Base-by-base conservation (phyloP, 2,797 vertebrate genomes). In the Parauchenoglanis ngamensis region DNA sequence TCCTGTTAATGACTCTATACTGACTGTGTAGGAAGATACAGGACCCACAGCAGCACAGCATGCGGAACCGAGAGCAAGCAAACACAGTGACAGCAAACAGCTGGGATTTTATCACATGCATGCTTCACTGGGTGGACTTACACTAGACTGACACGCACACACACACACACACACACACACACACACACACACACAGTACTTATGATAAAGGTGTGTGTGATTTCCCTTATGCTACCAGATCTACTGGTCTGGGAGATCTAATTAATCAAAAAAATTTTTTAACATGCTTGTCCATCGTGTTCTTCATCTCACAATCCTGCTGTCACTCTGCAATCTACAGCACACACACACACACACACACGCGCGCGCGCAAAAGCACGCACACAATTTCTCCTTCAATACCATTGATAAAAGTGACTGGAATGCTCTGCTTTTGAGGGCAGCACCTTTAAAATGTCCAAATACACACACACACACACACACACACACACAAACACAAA, bases 351-450 rank as follows among this genome's bases (percentile, higher is more conserved):
- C 61, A 12, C 81, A 82, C 25, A 65, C 44, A 49, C 61, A 46
- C 25, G 54, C 63, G 23, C 23, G 54, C 4, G 49, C 54, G 44
- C 59, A 80, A 4, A 80, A 1, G 7, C 68, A 40, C 1, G 6
- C 57, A 63, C 78, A 81, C n/a, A 40, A 17, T 63, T 21, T 57
- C 44, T 46, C 40, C 70, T 86, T 61, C 78, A 31, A 21, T 85
- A 85, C 75, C 89, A 87, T 25, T 87, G 90, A 85, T 88, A 73
- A 90, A 89, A 92, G 92, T 92, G 91, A 91, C 86, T 70, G 57
- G 90, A 90, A 86, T 89, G 59, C 85, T 83, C 73, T 92, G 82
- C 90, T 88, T 93, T 92, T 93, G 91, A 94, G 92, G 91, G 90
- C 89, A 90, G 89, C 91, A 91, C 90, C 67, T 86, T 65, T 75